phyloP scores from a whole-genome alignment of 2,888 invertebrate genomes.

The Nephrotoma appendiculata region DNA sequence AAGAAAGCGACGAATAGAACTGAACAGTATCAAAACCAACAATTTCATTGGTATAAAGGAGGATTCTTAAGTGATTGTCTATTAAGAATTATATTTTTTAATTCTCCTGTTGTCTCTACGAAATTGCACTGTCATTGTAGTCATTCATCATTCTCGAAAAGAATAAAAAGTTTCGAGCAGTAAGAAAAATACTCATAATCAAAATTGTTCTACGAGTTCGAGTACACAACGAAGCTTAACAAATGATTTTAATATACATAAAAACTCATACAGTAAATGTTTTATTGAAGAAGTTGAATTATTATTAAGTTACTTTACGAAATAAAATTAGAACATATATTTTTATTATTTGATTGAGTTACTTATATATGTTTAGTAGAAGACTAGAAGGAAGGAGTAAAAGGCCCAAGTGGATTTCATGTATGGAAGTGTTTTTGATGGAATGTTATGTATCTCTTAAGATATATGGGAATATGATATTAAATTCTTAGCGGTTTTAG shows the following conservation, averaged over 20 bases:
- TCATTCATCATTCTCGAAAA: background rate
- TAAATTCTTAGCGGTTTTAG: too few relatives aligned
- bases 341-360: background rate
- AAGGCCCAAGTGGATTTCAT: background rate
- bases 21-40: background rate
- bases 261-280: background rate
- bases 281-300: background rate
- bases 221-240: background rate
- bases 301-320: background rate
- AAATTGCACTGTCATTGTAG: background rate
- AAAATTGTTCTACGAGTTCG: background rate
- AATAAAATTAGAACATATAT: background rate
- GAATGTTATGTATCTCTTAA: too few relatives aligned
- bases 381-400: background rate
- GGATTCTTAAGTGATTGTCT: background rate
- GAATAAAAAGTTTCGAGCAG: background rate
- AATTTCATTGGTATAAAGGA: background rate
- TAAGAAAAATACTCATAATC: background rate
- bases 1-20: background rate
- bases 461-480: too few relatives aligned
- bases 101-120: background rate
- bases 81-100: background rate
- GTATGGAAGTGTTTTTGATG: background rate
- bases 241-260: background rate
- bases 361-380: background rate